phyloP scores from a whole-genome alignment of 2,888 invertebrate species.

The Lamellibrachia columna region DNA sequence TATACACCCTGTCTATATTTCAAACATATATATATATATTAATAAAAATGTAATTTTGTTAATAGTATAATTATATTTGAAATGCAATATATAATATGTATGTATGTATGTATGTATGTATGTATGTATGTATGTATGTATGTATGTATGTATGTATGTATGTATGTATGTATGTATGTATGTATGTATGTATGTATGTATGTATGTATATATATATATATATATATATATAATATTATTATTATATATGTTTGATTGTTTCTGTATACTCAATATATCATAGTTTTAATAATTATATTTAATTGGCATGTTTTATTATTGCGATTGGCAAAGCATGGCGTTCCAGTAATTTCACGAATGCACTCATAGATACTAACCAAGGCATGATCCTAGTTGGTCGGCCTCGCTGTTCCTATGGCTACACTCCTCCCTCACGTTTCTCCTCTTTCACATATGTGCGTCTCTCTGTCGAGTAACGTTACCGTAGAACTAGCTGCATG shows the following conservation, averaged over 20 bases:
- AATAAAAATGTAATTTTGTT: too few relatives aligned
- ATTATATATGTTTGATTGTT: not conserved
- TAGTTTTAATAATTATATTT: not conserved
- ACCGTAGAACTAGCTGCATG: not conserved
- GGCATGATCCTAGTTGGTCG: not conserved
- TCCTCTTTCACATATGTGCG: not conserved
- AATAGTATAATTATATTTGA: slow-evolving; percentile 3
- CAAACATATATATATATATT: not conserved
- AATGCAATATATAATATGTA: not conserved
- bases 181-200: slow-evolving; percentile 18
- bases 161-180: slow-evolving; percentile 19
- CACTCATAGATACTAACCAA: not conserved
- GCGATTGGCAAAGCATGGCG: slow-evolving; percentile 16
- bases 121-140: not conserved
- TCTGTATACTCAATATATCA: not conserved
- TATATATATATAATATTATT: not conserved
- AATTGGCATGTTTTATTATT: slow-evolving; percentile 8
- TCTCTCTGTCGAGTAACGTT: not conserved
- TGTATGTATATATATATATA: slow-evolving; percentile 23
- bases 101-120: not conserved
- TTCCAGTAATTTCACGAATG: slow-evolving; percentile 12
- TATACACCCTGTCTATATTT: too few relatives aligned
- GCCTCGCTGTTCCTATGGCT: not conserved
- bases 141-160: not conserved
- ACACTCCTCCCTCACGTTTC: not conserved